Evolutionary conservation across 2,888 invertebrate species (phyloP), one percentile per base, ranked within the genome.

Genomic region (Trichacis sp.): DNA sequence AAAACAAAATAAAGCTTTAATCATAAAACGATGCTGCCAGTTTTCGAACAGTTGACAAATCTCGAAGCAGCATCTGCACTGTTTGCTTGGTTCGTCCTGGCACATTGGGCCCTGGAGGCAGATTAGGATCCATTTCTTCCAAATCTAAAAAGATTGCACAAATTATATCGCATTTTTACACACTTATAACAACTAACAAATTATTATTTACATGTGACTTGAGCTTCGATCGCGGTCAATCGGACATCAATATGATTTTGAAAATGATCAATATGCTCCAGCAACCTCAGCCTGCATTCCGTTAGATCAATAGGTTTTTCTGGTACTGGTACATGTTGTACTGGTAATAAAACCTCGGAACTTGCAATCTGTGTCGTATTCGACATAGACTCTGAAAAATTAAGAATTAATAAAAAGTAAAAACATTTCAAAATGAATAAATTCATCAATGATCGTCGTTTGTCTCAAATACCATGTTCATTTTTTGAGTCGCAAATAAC

Each of bases 231-330:
- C 49, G 90, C 89, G 72, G 90, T 89, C 43, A 95, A 87, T 38
- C 92, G 84, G 0, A 90, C 88, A 80, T 93, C 90, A 29, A 94
- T 87, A 57, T 91, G 86, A 62, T 88, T 87, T 81, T 94, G 93
- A 76, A 91, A 91, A 69, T 92, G 89, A 74, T 90, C 89, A 53
- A 95, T 89, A 78, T 95, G 94, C 18, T 92, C 90, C 69, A 95
- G 85, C 48, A 96, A 86, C 54, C 92, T 90, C 74, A 91, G 87
- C 69, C 92, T 89, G 74, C 95, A 95, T 80, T 91, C 93, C 45
- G 89, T 87, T 45, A 92, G 89, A 84, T 94, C 92, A 57, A 94
- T 94, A 1, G 93, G 90, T 9, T 93, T 92, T 82, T 95, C 94
- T 0, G 94, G 94, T 82, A 91, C 90, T 8, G 94, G 94, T 68